A percentile compares a stretch with the other conserved stretches of the same genome.
Evolutionary conservation across 2,797 vertebrate species (phyloP).

Genomic region (Sebastes variabilis): DNA sequence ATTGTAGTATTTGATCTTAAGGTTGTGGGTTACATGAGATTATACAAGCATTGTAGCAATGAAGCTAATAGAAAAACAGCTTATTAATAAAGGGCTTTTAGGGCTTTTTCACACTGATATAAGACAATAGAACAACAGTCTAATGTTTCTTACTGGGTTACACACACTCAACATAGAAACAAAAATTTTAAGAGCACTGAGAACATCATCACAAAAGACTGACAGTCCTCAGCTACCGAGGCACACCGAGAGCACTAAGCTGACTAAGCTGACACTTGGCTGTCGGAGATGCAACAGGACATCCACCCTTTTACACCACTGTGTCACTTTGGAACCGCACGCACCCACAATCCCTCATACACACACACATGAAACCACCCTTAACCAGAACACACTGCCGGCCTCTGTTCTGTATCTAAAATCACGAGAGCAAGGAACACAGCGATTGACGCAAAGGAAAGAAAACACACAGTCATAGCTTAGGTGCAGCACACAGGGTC

Average conservation of each 20-base stretch:
- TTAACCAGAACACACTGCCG: conserved; percentile 33
- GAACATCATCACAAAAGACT: conserved; percentile 8
- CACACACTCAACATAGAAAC: neutral
- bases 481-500: conserved; percentile 11
- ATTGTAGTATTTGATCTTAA: neutral
- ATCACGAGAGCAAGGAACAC: neutral
- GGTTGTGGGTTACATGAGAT: neutral
- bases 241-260: conserved; percentile 14
- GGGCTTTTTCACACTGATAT: neutral
- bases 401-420: conserved; percentile 36
- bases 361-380: conserved; percentile 10
- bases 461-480: conserved; percentile 5
- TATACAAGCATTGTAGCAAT: neutral
- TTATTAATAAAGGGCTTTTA: neutral
- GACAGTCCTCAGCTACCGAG: conserved; percentile 2
- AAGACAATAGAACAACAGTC: neutral
- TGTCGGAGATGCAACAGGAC: conserved; percentile 64
- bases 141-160: neutral
- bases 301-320: conserved; percentile 70
- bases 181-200: neutral
- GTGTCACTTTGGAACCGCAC: conserved; percentile 56
- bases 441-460: conserved; percentile 31
- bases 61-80: neutral
- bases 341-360: conserved; percentile 17
- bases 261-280: conserved; percentile 69